Evolutionary conservation across 2,797 vertebrate species (phyloP).

Genomic region (Euthynnus affinis): DNA sequence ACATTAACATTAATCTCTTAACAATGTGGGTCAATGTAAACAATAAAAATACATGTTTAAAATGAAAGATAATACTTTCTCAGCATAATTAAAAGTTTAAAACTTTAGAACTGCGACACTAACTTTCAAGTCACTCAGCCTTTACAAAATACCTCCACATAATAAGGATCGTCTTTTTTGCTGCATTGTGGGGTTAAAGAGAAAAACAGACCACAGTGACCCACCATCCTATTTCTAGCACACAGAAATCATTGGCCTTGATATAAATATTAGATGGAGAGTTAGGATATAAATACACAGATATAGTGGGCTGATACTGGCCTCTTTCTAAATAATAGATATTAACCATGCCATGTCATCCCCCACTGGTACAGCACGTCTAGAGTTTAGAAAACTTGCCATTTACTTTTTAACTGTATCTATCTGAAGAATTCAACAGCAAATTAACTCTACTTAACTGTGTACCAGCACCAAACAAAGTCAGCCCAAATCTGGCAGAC

Average conservation of each 20-base stretch:
- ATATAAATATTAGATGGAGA: slow-evolving; percentile 49
- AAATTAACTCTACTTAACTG: neutral
- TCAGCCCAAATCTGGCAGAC: neutral
- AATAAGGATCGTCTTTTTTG: neutral
- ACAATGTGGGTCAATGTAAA: slow-evolving; percentile 19
- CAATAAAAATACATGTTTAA: slow-evolving; percentile 1
- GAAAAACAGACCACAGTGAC: slow-evolving; percentile 12
- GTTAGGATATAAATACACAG: slow-evolving; percentile 40
- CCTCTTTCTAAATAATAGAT: slow-evolving; percentile 33
- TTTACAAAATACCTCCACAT: neutral
- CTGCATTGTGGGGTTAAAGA: slow-evolving; percentile 6
- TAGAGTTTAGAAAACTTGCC: neutral
- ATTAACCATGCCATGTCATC: neutral
- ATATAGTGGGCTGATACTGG: slow-evolving; percentile 35
- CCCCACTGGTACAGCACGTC: neutral
- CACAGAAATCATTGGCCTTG: slow-evolving; percentile 26
- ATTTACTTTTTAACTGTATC: neutral
- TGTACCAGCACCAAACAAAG: neutral
- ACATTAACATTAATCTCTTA: no score
- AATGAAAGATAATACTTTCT: neutral
- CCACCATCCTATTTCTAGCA: slow-evolving; percentile 32
- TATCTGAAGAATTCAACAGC: neutral
- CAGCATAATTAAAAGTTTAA: neutral
- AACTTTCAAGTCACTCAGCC: neutral
- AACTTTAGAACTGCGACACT: neutral